Conservation (phyloP, 1,140 invertebrate species). For the Drosophila triauraria region DNA sequence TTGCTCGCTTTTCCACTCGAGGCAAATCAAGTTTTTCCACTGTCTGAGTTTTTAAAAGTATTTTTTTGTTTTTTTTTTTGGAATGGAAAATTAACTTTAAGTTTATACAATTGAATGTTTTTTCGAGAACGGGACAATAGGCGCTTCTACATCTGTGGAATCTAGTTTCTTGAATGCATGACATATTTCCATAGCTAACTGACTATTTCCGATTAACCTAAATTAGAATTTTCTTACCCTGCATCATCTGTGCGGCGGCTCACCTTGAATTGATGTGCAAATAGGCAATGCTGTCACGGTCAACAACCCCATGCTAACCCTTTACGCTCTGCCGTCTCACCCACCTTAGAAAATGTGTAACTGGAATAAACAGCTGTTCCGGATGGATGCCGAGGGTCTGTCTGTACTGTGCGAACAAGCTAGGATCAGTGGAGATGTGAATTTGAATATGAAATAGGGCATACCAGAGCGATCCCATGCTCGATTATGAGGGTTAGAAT, state of each 20-base stretch:
- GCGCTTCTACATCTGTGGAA: not conserved
- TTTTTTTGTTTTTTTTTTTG: slow-evolving; percentile 15
- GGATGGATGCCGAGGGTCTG: slow-evolving; percentile 21
- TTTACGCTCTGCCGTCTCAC: slow-evolving; percentile 14
- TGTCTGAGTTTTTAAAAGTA: slow-evolving; percentile 62
- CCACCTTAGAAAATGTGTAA: slow-evolving; percentile 11
- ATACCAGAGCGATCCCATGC: slow-evolving; percentile 20
- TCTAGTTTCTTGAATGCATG: not conserved
- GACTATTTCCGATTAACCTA: slow-evolving; percentile 29
- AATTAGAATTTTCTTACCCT: slow-evolving; percentile 3
- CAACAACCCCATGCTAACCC: slow-evolving; percentile 58
- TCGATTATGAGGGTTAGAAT: slow-evolving; percentile 23
- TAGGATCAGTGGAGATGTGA: slow-evolving; percentile 48
- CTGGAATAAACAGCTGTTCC: slow-evolving; percentile 60
- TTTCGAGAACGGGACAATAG: not conserved
- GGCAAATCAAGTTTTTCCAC: slow-evolving; percentile 66
- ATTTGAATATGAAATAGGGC: slow-evolving; percentile 37
- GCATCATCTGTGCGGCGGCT: slow-evolving; percentile 5
- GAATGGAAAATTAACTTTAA: not conserved
- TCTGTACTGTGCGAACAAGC: slow-evolving; percentile 13
- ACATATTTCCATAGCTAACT: slow-evolving; percentile 1
- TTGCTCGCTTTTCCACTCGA: slow-evolving; percentile 42
- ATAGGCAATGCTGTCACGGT: slow-evolving; percentile 19
- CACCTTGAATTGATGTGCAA: slow-evolving; percentile 8
- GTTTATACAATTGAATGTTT: not conserved